These are phyloP conservation scores for Rhopalosiphum nymphaeae DNA, from an alignment of 2,888 invertebrate species.

Conservation along the genomic window DNA sequence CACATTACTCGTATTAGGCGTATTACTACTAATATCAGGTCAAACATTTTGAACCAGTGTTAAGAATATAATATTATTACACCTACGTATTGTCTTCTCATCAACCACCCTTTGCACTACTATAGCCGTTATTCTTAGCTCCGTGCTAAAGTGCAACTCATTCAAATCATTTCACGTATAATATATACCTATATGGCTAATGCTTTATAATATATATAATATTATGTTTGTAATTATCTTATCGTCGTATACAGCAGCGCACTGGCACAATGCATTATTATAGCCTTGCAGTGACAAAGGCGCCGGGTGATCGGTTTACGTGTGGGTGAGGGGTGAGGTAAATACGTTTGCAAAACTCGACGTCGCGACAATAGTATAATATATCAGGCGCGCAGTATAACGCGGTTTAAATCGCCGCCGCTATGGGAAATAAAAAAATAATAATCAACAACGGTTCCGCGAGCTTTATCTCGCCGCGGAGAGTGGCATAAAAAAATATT, in stretches of 20 bases:
- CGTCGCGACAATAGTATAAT: neutral
- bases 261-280: neutral
- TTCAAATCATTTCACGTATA: neutral
- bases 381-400: neutral
- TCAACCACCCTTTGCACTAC: too few relatives aligned
- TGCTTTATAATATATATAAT: neutral
- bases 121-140: neutral
- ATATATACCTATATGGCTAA: neutral
- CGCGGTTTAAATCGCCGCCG: neutral
- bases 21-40: neutral
- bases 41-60: neutral
- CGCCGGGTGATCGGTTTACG: neutral
- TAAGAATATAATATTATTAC: neutral
- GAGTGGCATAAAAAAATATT: conserved; percentile 20
- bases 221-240: neutral
- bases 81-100: neutral
- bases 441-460: neutral
- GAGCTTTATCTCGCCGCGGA: conserved; percentile 10
- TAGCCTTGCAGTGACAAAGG: neutral
- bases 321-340: neutral
- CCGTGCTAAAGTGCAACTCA: neutral
- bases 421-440: conserved; percentile 24
- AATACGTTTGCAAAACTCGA: neutral
- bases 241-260: neutral
- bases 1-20: neutral